Evolutionary conservation across 2,888 invertebrate genomes (phyloP), one percentile per base, ranked within the genome.

Genomic region (Caenorhabditis virilis): DNA sequence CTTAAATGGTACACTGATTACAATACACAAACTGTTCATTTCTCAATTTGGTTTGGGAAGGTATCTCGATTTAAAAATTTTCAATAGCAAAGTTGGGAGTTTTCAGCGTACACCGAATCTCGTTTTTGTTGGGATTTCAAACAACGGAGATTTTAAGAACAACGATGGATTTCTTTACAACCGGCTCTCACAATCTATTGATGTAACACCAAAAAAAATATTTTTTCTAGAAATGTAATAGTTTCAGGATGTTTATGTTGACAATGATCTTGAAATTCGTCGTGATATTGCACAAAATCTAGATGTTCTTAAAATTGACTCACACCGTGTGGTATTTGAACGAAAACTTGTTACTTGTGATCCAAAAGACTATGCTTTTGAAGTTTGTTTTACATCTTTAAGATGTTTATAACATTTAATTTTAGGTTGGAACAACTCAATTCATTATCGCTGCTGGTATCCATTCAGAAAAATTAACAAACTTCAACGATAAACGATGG

Each of bases 401-500:
- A 22, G 18, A 41, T 15, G n/a, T 15, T 26, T 58, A 23, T 54
- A 48, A 20, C 41, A 70, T 20, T 80, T 82, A 30, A 7, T 63
- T 72, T n/a, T 69, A 85, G 85, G 79, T 78, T 25, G 86, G 86
- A 18, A 86, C 86, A 1, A 85, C 85, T 0, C 85, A 85, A 57
- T 73, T 86, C 25, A 54, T 85, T 22, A 60, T 72, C 33, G 61
- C 66, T 16, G 72, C 56, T 4, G 25, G n/a, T n/a, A n/a, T n/a
- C n/a, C n/a, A n/a, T n/a, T n/a, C n/a, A n/a, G n/a, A n/a, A n/a
- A n/a, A 46, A n/a, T 22, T 60, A 25, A 16, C 9, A 6, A 53
- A 56, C 20, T 51, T 59, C 15, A 38, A 48, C 16, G 53, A 63
- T 20, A 35, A 54, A 27, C 38, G 42, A 25, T 61, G 57, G 56